phyloP scores from a whole-genome alignment of 2,113 vertebrate genomes.

The Protomyctophum bolini region DNA sequence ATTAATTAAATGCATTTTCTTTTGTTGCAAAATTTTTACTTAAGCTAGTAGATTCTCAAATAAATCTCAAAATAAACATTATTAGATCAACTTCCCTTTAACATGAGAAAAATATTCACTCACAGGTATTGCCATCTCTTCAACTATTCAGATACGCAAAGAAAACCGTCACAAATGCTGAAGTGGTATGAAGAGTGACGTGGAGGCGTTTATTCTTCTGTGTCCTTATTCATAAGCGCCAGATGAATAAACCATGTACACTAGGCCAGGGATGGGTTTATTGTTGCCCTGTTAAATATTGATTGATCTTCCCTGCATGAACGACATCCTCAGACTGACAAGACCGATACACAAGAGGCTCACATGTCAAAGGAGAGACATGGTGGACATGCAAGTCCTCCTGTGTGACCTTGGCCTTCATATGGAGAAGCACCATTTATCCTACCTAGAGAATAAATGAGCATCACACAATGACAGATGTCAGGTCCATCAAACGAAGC shows the following conservation, averaged over 20 bases:
- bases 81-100: not conserved
- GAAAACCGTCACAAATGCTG: not conserved
- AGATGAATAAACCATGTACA: constrained; percentile 54
- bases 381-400: constrained; percentile 6
- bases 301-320: constrained; percentile 43
- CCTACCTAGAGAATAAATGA: not conserved
- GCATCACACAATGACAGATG: not conserved
- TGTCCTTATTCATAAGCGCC: constrained; percentile 6
- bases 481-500: constrained; percentile 14
- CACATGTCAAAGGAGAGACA: constrained; percentile 6
- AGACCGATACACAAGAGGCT: constrained; percentile 17
- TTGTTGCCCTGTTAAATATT: constrained; percentile 52
- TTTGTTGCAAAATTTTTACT: not conserved
- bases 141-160: not conserved
- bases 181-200: not conserved
- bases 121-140: no score
- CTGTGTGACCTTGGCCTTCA: not conserved
- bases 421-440: not conserved
- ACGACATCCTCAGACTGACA: constrained; percentile 19
- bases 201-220: constrained; percentile 26
- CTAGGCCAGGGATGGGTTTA: constrained; percentile 8
- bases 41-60: not conserved
- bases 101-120: not conserved
- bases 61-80: not conserved
- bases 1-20: not conserved